Conservation (phyloP, 2,888 invertebrate species). For the Spilarctia lutea region DNA sequence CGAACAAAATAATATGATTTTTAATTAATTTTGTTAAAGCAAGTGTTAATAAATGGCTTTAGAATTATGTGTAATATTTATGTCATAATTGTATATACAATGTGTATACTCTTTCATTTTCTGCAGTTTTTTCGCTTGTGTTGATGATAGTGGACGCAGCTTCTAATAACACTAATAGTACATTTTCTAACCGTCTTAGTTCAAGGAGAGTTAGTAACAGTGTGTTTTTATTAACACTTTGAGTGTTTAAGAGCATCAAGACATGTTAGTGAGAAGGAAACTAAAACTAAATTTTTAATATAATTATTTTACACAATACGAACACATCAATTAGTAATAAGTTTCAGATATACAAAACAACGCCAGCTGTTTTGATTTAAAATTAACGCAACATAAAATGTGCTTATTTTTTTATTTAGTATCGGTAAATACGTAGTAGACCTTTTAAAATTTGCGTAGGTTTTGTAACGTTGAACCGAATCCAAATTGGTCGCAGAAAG, state of each 20-base stretch:
- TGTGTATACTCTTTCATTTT: neutral
- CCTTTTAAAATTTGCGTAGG: constrained; percentile 57
- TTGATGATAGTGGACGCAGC: neutral
- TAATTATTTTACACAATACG: neutral
- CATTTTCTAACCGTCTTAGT: neutral
- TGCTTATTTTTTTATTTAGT: constrained; percentile 37
- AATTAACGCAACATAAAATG: constrained; percentile 41
- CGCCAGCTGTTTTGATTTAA: constrained; percentile 38
- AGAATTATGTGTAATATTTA: no score
- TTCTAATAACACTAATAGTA: neutral
- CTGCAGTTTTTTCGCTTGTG: neutral
- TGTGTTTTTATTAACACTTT: neutral
- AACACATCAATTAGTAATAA: neutral
- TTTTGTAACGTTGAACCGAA: constrained; percentile 61
- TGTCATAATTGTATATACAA: no score
- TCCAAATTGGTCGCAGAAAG: constrained; percentile 64
- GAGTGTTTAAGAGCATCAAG: neutral
- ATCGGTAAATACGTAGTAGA: constrained; percentile 31
- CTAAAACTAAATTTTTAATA: neutral
- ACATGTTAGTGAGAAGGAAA: neutral
- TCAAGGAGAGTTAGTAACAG: neutral
- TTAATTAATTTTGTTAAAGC: neutral
- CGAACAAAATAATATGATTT: neutral
- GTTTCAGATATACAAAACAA: neutral
- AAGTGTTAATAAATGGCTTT: no score